Percentiles rank a stretch among this genome's conserved stretches.
These are phyloP conservation scores for Drosophila saltans DNA, from an alignment of 1,140 invertebrate species.

Conservation along the genomic window DNA sequence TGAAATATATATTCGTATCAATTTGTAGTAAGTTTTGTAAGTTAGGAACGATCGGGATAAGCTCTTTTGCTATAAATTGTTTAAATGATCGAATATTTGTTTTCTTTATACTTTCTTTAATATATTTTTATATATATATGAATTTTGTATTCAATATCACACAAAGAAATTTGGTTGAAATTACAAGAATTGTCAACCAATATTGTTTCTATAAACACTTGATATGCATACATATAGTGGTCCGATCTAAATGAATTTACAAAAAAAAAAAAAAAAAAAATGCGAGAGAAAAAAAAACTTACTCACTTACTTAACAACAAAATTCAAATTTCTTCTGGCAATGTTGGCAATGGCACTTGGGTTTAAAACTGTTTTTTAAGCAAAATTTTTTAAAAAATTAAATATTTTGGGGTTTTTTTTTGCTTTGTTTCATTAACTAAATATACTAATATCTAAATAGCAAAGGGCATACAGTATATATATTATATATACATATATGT, in stretches of 20 bases:
- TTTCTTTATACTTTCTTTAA: neutral
- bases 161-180: neutral
- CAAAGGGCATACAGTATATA: too few species aligned
- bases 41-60: constrained; percentile 7
- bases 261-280: neutral
- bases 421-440: too few species aligned
- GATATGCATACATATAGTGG: constrained; percentile 13
- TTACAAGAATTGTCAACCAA: neutral
- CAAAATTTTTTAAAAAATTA: too few species aligned
- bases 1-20: too few species aligned
- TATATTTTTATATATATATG: neutral
- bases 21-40: neutral
- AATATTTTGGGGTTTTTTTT: too few species aligned
- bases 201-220: constrained; percentile 12
- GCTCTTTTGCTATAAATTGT: constrained; percentile 4
- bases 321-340: too few species aligned
- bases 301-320: neutral
- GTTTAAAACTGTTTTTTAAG: too few species aligned
- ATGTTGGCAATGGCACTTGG: too few species aligned
- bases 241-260: neutral
- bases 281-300: neutral
- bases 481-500: too few species aligned
- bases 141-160: neutral
- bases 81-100: neutral
- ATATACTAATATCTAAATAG: too few species aligned